A percentile compares a stretch with the other conserved stretches of the same genome.
phyloP scores from a whole-genome alignment of 2,888 invertebrate species.

The Lepidocyrtoides sp. region DNA sequence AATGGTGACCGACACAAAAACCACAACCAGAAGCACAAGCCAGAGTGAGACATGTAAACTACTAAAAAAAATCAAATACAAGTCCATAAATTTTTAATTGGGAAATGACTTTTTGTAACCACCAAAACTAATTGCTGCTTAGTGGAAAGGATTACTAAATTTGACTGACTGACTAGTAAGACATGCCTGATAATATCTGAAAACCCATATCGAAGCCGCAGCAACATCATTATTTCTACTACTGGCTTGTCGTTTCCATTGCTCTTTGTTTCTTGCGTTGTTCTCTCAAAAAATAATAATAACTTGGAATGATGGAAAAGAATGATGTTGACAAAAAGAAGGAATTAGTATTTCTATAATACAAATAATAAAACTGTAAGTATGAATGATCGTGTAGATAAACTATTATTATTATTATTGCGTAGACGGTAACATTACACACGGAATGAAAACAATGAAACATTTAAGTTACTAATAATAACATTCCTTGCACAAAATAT shows the following conservation, averaged over 20 bases:
- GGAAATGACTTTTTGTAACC: no score
- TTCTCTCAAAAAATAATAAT: conserved; percentile 16
- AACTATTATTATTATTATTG: not conserved
- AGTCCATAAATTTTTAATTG: no score
- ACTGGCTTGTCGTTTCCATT: conserved; percentile 31
- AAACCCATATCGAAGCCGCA: not conserved
- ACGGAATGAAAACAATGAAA: conserved; percentile 21
- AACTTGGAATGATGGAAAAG: conserved; percentile 46
- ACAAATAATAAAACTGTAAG: not conserved
- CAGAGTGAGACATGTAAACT: not conserved
- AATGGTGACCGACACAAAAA: conserved; percentile 5
- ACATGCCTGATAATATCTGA: not conserved
- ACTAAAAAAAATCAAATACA: not conserved
- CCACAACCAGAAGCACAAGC: not conserved
- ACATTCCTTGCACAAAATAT: conserved; percentile 53
- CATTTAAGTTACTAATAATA: conserved; percentile 67
- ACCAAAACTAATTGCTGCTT: no score
- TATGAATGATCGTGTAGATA: not conserved
- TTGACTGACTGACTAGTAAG: not conserved
- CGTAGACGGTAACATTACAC: not conserved
- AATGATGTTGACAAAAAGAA: conserved; percentile 44
- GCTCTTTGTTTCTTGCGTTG: conserved; percentile 41
- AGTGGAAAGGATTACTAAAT: not conserved
- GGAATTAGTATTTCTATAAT: conserved; percentile 39
- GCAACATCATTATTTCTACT: not conserved